These are phyloP conservation scores for Harpagus bidentatus DNA, from an alignment of 2,113 vertebrate genomes.

Conservation along the genomic window DNA sequence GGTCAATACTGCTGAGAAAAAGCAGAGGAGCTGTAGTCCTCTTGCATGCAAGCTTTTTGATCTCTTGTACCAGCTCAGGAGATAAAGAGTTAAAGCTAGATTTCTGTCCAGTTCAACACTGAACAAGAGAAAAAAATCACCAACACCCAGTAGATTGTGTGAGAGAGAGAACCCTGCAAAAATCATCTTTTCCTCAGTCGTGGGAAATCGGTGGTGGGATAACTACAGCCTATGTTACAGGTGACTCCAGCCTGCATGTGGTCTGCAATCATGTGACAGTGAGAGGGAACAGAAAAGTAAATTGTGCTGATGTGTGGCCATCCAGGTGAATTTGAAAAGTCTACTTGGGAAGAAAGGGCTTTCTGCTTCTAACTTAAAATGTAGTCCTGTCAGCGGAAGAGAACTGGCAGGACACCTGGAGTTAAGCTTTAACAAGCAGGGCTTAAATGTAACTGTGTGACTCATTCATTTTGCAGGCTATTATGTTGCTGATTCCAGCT, in stretches of 20 bases:
- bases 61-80: neutral
- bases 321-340: neutral
- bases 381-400: neutral
- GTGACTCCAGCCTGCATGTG: neutral
- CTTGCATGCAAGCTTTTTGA: neutral
- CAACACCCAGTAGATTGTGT: accelerated
- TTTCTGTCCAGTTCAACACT: neutral
- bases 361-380: neutral
- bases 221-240: neutral
- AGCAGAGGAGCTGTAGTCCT: neutral
- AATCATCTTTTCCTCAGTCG: neutral
- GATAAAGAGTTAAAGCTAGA: neutral
- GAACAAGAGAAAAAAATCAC: neutral
- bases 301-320: neutral
- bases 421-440: neutral
- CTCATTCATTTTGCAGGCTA: slow-evolving; percentile 75
- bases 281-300: neutral
- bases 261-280: neutral
- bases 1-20: neutral
- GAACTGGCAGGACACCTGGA: neutral
- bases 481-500: slow-evolving; percentile 85
- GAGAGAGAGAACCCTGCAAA: neutral
- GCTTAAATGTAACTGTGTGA: neutral
- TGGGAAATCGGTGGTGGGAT: neutral
- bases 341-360: neutral